Percentiles rank a stretch among this genome's conserved stretches.
These are phyloP conservation scores for Enteromius argenteus DNA, from an alignment of 2,797 vertebrate species.

Conservation along the genomic window DNA sequence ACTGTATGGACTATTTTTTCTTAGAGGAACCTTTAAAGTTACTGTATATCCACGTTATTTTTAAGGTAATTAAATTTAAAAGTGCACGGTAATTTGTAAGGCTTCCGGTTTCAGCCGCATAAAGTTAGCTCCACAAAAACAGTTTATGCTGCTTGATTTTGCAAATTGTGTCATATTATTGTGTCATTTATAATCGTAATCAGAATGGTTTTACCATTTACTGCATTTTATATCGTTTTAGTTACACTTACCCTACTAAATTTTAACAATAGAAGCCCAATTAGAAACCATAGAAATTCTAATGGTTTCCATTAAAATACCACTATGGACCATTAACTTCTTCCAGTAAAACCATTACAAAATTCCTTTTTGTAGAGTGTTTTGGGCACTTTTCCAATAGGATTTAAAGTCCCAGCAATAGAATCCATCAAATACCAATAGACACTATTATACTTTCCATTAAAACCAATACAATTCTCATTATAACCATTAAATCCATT, in stretches of 20 bases:
- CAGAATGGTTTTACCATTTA: background rate
- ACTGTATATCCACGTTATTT: background rate
- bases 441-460: too few species aligned
- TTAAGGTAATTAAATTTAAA: background rate
- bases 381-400: too few species aligned
- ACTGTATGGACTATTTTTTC: background rate
- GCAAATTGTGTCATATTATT: background rate
- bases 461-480: too few species aligned
- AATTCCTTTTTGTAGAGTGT: too few species aligned
- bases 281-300: too few species aligned
- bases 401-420: too few species aligned
- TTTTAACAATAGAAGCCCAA: background rate
- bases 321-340: too few species aligned
- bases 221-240: background rate
- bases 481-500: too few species aligned
- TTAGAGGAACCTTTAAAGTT: background rate
- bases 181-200: background rate
- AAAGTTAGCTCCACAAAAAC: background rate
- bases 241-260: background rate
- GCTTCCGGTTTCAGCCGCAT: background rate
- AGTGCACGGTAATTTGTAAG: background rate
- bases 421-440: too few species aligned
- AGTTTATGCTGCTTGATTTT: background rate
- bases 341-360: too few species aligned
- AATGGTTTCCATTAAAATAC: too few species aligned